Conservation (phyloP, 2,797 vertebrate genomes). For the Sphaeramia orbicularis region DNA sequence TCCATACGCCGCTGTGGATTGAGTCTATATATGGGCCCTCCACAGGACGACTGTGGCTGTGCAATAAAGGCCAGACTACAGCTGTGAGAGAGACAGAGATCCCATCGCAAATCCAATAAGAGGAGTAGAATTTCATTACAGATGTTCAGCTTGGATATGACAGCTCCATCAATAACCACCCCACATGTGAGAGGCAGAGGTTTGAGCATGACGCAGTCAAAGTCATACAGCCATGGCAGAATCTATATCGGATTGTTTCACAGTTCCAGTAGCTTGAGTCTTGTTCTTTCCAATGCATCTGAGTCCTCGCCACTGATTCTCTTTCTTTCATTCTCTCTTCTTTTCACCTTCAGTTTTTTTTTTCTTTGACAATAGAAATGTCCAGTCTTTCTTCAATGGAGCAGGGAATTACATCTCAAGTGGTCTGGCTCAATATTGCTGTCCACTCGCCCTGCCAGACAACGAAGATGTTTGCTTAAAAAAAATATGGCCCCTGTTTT, state of each 20-base stretch:
- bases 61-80: slow-evolving; percentile 74
- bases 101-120: slow-evolving; percentile 81
- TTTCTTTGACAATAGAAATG: slow-evolving; percentile 76
- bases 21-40: slow-evolving; percentile 18
- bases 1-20: slow-evolving; percentile 30
- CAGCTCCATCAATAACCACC: slow-evolving; percentile 84
- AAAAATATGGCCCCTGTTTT: slow-evolving; percentile 63
- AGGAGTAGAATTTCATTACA: slow-evolving; percentile 83
- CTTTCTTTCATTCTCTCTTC: slow-evolving; percentile 58
- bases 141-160: slow-evolving; percentile 83
- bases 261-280: slow-evolving; percentile 64
- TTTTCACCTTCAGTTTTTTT: slow-evolving; percentile 53
- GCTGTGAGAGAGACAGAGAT: slow-evolving; percentile 75
- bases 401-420: slow-evolving; percentile 83
- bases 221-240: slow-evolving; percentile 66
- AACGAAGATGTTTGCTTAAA: slow-evolving; percentile 58
- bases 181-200: slow-evolving; percentile 75
- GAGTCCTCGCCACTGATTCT: slow-evolving; percentile 52
- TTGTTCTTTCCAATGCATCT: slow-evolving; percentile 32
- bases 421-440: slow-evolving; percentile 75
- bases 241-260: slow-evolving; percentile 72
- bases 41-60: slow-evolving; percentile 39
- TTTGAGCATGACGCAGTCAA: slow-evolving; percentile 69
- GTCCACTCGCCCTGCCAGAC: slow-evolving; percentile 62
- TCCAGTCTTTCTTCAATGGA: slow-evolving; percentile 80